phyloP scores from a whole-genome alignment of 2,113 vertebrate species.

The Malurus cyaneus region DNA sequence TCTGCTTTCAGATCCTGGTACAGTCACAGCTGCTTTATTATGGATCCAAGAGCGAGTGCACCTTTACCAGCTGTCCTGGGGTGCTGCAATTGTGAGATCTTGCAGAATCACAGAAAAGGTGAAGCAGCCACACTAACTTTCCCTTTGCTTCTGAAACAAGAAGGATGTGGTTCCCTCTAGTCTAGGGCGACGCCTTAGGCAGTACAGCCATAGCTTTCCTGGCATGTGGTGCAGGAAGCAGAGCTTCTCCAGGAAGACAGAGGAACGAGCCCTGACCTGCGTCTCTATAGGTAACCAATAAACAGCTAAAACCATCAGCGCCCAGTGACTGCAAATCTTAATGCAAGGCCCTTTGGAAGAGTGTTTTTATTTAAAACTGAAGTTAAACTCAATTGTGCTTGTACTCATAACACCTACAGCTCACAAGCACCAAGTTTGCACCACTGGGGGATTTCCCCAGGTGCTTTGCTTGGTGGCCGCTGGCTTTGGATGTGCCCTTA shows the following conservation, averaged over 20 bases:
- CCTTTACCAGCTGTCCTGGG: not conserved
- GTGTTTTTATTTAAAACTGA: not conserved
- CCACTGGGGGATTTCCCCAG: not conserved
- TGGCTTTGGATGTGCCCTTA: not conserved
- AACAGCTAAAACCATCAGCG: not conserved
- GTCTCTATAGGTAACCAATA: not conserved
- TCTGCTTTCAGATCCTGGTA: not conserved
- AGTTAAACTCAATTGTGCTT: not conserved
- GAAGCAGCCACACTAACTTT: not conserved
- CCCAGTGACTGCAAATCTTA: not conserved
- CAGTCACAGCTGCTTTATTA: not conserved
- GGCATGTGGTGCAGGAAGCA: constrained; percentile 30
- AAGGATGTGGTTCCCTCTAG: not conserved
- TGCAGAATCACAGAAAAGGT: not conserved
- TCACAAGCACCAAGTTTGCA: not conserved
- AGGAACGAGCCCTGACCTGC: constrained; percentile 20
- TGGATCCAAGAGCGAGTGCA: not conserved
- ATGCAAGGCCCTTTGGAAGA: not conserved
- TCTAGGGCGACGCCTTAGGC: not conserved
- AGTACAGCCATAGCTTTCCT: not conserved
- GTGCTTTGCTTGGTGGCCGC: not conserved
- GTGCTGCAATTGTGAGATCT: not conserved
- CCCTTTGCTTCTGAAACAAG: not conserved
- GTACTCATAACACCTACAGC: not conserved
- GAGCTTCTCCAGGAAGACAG: not conserved